Percentiles rank a stretch among this genome's conserved stretches.
Conservation (phyloP, 2,888 invertebrate genomes). For the Noctua janthe region DNA sequence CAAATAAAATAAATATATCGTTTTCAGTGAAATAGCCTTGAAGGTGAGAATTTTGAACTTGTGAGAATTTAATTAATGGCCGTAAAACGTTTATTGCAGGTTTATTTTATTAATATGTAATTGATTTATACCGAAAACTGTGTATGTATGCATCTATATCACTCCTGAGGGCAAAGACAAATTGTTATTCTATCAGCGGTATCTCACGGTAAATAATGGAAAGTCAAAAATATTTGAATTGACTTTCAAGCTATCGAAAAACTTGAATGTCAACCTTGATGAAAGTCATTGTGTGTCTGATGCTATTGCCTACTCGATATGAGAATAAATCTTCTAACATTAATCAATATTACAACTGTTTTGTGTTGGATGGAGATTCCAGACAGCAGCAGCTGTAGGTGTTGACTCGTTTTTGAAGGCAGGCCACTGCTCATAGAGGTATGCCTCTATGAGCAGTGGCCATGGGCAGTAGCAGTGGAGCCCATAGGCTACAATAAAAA, state of each 20-base stretch:
- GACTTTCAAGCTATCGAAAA: neutral
- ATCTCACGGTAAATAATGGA: neutral
- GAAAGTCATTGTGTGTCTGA: neutral
- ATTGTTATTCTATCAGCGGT: neutral
- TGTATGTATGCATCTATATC: neutral
- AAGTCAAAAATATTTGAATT: neutral
- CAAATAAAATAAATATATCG: constrained; percentile 66
- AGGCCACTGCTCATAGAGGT: neutral
- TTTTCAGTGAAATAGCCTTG: constrained; percentile 49
- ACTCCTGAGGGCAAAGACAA: neutral
- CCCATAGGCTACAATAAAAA: neutral
- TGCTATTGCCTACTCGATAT: neutral
- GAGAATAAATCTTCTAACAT: neutral
- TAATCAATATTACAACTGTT: neutral
- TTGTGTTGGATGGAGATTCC: neutral
- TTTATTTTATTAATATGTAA: neutral
- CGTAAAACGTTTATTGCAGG: neutral
- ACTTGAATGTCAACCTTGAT: neutral
- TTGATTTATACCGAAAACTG: neutral
- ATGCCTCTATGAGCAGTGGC: too few species aligned
- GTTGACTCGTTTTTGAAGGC: neutral
- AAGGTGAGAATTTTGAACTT: constrained; percentile 24
- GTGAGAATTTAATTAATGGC: constrained; percentile 18
- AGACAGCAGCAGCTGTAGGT: neutral
- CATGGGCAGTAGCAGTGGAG: neutral